Evolutionary conservation across 1,140 invertebrate species (phyloP).

Genomic region (Callitettix versicolor): DNA sequence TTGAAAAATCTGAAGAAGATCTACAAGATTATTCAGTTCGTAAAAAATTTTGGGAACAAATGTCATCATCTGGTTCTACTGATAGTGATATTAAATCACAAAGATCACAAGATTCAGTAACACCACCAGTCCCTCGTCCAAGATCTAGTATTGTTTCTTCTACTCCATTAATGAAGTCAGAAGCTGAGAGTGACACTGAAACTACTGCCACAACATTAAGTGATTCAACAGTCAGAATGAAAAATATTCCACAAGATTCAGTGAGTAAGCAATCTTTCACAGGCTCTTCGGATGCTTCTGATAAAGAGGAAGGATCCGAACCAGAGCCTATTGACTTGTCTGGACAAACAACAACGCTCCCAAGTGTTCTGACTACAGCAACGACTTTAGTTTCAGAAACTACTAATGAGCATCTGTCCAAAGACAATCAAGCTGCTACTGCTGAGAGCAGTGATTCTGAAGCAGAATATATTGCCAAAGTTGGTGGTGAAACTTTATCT

Average conservation of each 20-base stretch:
- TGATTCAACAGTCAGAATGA: conserved; percentile 21
- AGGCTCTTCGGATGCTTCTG: conserved; percentile 25
- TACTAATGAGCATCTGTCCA: conserved; percentile 13
- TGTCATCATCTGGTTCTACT: conserved; percentile 17
- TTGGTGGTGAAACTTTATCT: conserved; percentile 26
- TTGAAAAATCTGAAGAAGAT: conserved; percentile 11
- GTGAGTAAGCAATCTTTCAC: conserved; percentile 15
- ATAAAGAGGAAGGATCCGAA: conserved; percentile 24
- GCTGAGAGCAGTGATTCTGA: conserved; percentile 29
- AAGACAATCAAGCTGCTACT: conserved; percentile 4
- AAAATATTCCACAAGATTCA: conserved; percentile 12
- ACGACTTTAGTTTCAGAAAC: conserved; percentile 20
- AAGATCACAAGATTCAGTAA: conserved; percentile 21
- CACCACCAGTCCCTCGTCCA: conserved; percentile 35
- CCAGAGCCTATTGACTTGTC: conserved; percentile 16
- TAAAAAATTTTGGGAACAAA: conserved; percentile 41
- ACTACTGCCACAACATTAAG: conserved; percentile 19
- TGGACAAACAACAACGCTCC: not conserved
- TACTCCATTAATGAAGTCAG: conserved; percentile 14
- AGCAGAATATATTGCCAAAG: conserved; percentile 27
- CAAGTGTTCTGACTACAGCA: conserved; percentile 24
- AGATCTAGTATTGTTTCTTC: conserved; percentile 26
- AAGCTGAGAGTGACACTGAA: conserved; percentile 22
- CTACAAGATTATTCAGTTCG: conserved; percentile 27
- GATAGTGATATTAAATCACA: conserved; percentile 4